A percentile compares a stretch with the other conserved stretches of the same genome.
Evolutionary conservation across 1,140 invertebrate genomes (phyloP).

Genomic region (Papilio machaon): DNA sequence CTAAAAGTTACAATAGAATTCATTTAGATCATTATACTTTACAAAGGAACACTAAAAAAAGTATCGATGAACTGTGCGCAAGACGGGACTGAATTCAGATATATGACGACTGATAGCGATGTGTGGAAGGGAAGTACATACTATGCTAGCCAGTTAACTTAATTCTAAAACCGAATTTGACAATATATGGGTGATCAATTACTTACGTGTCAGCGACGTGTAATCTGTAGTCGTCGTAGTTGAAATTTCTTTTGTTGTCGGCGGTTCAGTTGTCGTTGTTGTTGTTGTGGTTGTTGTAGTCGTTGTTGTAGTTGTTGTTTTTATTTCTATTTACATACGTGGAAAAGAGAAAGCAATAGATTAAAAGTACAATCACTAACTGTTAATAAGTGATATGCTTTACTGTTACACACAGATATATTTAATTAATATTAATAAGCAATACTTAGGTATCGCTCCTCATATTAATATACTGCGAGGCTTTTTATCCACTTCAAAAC

Average conservation of each 20-base stretch:
- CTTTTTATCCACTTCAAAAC: too few species aligned
- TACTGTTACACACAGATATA: background rate
- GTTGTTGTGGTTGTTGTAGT: conserved; percentile 82
- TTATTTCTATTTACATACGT: conserved; percentile 74
- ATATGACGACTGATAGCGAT: too few species aligned
- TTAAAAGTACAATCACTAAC: background rate
- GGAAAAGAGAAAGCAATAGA: conserved; percentile 39
- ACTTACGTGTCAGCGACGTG: conserved; percentile 64
- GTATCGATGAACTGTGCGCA: too few species aligned
- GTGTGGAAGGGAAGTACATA: too few species aligned
- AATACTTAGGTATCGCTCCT: too few species aligned
- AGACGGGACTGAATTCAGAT: too few species aligned
- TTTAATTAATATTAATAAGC: too few species aligned
- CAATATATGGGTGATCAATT: background rate
- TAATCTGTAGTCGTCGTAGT: conserved; percentile 68
- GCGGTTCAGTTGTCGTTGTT: conserved; percentile 78
- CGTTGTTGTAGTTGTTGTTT: conserved; percentile 81
- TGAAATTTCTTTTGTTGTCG: conserved; percentile 79
- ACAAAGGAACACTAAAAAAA: too few species aligned
- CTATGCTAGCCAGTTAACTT: too few species aligned
- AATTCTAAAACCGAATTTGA: too few species aligned
- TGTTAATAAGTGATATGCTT: background rate
- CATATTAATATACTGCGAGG: too few species aligned
- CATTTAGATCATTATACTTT: background rate
- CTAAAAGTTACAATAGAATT: conserved; percentile 50